A percentile compares a stretch with the other conserved stretches of the same genome.
Conservation (phyloP, 2,888 invertebrate genomes). For the Tortricodes alternella region DNA sequence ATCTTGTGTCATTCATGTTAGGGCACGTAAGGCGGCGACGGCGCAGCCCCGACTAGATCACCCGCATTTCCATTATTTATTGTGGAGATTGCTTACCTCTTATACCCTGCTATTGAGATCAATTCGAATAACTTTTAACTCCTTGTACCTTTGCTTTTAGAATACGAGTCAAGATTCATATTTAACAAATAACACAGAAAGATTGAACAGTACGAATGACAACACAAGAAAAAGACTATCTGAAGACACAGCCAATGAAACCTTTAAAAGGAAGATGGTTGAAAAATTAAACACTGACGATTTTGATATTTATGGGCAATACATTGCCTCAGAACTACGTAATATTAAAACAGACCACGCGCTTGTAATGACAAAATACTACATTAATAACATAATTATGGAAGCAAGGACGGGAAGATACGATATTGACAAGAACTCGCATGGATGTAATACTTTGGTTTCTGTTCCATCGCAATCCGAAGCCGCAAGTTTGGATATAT, state of each 20-base stretch:
- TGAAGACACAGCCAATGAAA: conserved; percentile 6
- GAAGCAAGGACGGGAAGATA: conserved; percentile 15
- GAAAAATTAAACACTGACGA: conserved; percentile 1
- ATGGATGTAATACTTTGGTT: conserved; percentile 3
- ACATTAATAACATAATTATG: conserved; percentile 5
- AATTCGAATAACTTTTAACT: too few species aligned
- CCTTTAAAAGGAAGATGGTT: conserved; percentile 9
- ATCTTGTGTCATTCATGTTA: too few species aligned
- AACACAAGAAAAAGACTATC: conserved; percentile 10
- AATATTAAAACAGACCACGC: conserved; percentile 11
- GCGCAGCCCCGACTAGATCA: too few species aligned
- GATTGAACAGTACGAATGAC: conserved; percentile 7
- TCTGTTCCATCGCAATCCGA: not conserved
- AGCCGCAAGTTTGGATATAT: conserved; percentile 4
- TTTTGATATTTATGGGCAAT: conserved; percentile 15
- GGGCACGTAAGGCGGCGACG: too few species aligned
- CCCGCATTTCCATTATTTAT: too few species aligned
- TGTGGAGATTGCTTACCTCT: too few species aligned
- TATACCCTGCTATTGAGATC: too few species aligned
- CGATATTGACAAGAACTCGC: not conserved
- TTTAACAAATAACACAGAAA: conserved; percentile 3
- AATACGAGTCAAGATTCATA: conserved; percentile 9
- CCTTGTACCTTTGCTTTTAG: too few species aligned
- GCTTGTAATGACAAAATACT: conserved; percentile 12
- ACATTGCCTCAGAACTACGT: conserved; percentile 10